These are phyloP conservation scores for Caerostris extrusa DNA, from an alignment of 1,140 invertebrate genomes.

Conservation along the genomic window DNA sequence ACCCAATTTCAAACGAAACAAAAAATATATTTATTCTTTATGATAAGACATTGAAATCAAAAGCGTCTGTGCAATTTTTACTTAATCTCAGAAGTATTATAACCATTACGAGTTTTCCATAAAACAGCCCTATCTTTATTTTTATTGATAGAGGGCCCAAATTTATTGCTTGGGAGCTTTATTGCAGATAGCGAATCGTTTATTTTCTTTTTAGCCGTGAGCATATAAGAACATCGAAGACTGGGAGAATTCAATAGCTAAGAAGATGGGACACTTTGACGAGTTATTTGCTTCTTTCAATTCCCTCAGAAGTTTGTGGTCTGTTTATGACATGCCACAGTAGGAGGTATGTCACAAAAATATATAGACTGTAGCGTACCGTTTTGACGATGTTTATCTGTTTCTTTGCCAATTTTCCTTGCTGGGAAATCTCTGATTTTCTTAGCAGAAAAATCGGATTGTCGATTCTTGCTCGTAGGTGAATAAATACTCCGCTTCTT, in stretches of 20 bases:
- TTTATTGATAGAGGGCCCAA: neutral
- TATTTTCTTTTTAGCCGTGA: constrained; percentile 33
- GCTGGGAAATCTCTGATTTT: neutral
- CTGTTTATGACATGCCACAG: constrained; percentile 46
- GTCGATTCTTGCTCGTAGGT: neutral
- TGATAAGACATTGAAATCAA: neutral
- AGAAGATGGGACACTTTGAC: constrained; percentile 38
- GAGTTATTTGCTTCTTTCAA: constrained; percentile 34
- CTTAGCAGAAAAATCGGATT: too few species aligned
- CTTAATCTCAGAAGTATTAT: constrained; percentile 32
- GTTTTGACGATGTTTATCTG: constrained; percentile 41
- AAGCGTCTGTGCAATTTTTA: neutral
- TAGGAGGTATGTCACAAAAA: constrained; percentile 44
- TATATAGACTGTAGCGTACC: constrained; percentile 14
- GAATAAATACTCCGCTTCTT: neutral
- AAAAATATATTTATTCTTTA: neutral
- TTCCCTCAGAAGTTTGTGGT: constrained; percentile 11
- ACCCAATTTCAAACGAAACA: neutral
- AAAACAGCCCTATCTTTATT: neutral
- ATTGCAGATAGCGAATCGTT: constrained; percentile 10
- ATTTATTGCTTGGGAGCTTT: constrained; percentile 12
- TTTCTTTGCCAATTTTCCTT: neutral
- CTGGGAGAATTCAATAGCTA: neutral
- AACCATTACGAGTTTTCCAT: constrained; percentile 25
- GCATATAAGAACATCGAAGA: constrained; percentile 23